Conservation (phyloP, 2,888 invertebrate species). For the Ecliptopera silaceata region DNA sequence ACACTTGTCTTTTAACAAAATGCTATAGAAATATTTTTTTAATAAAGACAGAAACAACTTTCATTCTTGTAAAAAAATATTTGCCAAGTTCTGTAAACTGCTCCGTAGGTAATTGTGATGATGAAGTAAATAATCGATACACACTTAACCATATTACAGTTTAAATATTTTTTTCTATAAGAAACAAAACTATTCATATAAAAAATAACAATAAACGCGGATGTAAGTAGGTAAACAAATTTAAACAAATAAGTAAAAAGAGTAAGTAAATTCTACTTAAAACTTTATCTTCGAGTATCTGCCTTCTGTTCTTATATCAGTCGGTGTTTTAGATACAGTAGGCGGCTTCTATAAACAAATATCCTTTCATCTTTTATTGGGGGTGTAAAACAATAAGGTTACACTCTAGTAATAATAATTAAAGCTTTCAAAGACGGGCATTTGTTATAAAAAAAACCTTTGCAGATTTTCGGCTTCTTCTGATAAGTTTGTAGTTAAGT, state of each 20-base stretch:
- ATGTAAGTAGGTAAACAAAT: too few relatives aligned
- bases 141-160: too few relatives aligned
- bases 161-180: too few relatives aligned
- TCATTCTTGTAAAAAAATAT: too few relatives aligned
- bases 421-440: slow-evolving; percentile 38
- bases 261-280: slow-evolving; percentile 1
- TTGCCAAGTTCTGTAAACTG: too few relatives aligned
- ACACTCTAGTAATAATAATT: slow-evolving; percentile 44
- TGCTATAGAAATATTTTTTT: slow-evolving; percentile 1
- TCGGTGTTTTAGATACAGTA: slow-evolving; percentile 49
- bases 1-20: slow-evolving; percentile 23
- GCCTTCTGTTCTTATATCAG: slow-evolving; percentile 24
- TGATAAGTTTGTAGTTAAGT: too few relatives aligned
- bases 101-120: too few relatives aligned
- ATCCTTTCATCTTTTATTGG: slow-evolving; percentile 54
- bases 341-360: slow-evolving; percentile 63
- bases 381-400: slow-evolving; percentile 69
- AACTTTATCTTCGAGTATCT: background rate
- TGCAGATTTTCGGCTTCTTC: slow-evolving; percentile 49
- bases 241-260: background rate
- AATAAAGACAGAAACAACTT: too few relatives aligned
- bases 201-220: too few relatives aligned
- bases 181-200: background rate
- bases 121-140: too few relatives aligned
- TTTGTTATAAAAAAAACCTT: slow-evolving; percentile 55